Base-by-base conservation (phyloP, 2,797 vertebrate species). In the Octomys mimax region DNA sequence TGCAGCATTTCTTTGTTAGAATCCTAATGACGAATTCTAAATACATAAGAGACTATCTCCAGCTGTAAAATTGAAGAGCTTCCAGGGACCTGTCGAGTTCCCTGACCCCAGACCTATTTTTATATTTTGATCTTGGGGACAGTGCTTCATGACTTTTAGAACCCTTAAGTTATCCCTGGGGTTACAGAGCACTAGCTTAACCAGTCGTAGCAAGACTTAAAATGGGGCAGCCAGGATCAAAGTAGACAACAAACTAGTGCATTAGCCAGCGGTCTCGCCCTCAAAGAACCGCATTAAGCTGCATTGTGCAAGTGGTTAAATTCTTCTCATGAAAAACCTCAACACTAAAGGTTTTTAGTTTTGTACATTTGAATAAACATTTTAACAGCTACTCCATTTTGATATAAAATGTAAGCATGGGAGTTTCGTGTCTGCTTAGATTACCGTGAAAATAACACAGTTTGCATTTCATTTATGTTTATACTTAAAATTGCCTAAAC, bases 21-120 rank as follows among this genome's bases (percentile, higher is more conserved):
- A 99, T 99, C 98, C 98, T 99, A 99, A 99, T 98, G 99, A 98
- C 92, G 89, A 98, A 98, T 98, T 98, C 98, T 98, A 98, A 99
- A 98, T 98, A 99, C 98, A 98, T 98, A 98, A 98, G 98, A 99
- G 98, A 98, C 98, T 97, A 98, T 98, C 98, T 98, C 98, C 98
- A 98, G 98, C 98, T 98, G 98, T 98, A 99, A 98, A 98, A 98
- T 96, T 97, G 98, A 98, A 98, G 98, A 98, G 98, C 98, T 99
- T 98, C 98, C 96, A 91, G 98, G 98, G 98, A 96, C 98, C 98
- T 98, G 97, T 98, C 66, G 98, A 98, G 98, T 98, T 98, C 97
- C 97, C 97, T 98, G 98, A 99, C 98, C 98, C 98, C 97, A 97
- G 98, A 99, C 98, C 98, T 98, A 98, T 98, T 98, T 98, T 98